Evolutionary conservation across 1,140 invertebrate genomes (phyloP).

Genomic region (Centruroides vittatus): DNA sequence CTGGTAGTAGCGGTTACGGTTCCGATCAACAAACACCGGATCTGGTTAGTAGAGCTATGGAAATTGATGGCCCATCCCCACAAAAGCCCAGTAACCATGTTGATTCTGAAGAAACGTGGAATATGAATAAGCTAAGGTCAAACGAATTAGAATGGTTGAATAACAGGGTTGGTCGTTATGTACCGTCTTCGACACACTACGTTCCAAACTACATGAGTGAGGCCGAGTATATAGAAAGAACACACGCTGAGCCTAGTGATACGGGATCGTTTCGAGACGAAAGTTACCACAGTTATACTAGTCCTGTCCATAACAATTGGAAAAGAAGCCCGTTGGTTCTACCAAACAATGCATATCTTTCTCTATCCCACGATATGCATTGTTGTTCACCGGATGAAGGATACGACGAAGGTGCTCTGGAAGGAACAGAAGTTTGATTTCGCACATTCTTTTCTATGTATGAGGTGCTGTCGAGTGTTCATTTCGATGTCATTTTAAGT

Average conservation of each 20-base stretch:
- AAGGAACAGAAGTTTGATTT: conserved; percentile 69
- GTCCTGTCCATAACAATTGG: conserved; percentile 13
- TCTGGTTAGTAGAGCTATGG: conserved; percentile 17
- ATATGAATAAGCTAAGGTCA: no score
- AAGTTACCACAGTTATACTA: conserved; percentile 14
- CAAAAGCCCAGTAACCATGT: conserved; percentile 2
- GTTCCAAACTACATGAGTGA: no score
- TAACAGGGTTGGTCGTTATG: no score
- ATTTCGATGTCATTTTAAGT: no score
- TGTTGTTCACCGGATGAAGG: conserved; percentile 74
- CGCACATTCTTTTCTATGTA: no score
- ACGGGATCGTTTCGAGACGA: conserved; percentile 14
- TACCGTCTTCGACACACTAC: no score
- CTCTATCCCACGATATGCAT: no score
- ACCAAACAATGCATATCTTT: not conserved
- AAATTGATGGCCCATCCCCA: conserved; percentile 15
- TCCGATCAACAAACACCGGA: conserved; percentile 20
- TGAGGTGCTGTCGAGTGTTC: no score
- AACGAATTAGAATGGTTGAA: no score
- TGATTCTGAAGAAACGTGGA: no score
- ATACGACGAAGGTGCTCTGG: conserved; percentile 59
- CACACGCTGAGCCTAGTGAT: conserved; percentile 36
- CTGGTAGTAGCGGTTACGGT: conserved; percentile 19
- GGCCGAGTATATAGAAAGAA: no score
- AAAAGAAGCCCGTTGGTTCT: conserved; percentile 11